Conservation (phyloP, 2,113 vertebrate genomes). For the Pygoscelis adeliae region DNA sequence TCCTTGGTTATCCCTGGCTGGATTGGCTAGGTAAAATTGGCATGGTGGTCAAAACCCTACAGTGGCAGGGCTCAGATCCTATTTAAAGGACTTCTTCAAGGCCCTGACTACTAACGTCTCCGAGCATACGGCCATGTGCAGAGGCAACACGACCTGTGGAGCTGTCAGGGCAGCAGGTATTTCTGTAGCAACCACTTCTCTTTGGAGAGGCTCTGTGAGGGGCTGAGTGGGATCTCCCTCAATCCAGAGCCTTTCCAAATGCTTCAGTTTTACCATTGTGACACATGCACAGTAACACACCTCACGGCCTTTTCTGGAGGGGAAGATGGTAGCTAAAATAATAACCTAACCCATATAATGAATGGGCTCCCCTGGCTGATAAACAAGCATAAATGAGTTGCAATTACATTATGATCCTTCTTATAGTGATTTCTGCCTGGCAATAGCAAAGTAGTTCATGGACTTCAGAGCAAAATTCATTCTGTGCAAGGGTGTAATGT, state of each 20-base stretch:
- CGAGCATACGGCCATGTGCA: background rate
- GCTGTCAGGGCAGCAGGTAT: background rate
- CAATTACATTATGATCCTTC: background rate
- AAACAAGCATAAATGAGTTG: background rate
- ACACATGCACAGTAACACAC: background rate
- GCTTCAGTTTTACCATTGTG: background rate
- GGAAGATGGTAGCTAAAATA: background rate
- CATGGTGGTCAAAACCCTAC: background rate
- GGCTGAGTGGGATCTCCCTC: background rate
- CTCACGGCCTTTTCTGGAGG: background rate
- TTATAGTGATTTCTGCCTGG: background rate
- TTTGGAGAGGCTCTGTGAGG: background rate
- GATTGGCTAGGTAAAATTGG: background rate
- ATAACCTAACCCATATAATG: background rate
- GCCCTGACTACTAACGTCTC: fast-evolving
- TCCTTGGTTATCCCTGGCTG: background rate
- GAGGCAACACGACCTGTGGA: background rate
- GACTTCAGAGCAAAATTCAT: background rate
- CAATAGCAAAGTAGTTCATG: background rate
- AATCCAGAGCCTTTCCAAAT: background rate
- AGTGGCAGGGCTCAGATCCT: background rate
- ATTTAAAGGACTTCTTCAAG: background rate
- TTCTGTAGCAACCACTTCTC: background rate
- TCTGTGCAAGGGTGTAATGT: background rate
- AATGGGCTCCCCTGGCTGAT: background rate